Evolutionary conservation across 2,113 vertebrate genomes (phyloP).

Genomic region (Antechinus stuartii): DNA sequence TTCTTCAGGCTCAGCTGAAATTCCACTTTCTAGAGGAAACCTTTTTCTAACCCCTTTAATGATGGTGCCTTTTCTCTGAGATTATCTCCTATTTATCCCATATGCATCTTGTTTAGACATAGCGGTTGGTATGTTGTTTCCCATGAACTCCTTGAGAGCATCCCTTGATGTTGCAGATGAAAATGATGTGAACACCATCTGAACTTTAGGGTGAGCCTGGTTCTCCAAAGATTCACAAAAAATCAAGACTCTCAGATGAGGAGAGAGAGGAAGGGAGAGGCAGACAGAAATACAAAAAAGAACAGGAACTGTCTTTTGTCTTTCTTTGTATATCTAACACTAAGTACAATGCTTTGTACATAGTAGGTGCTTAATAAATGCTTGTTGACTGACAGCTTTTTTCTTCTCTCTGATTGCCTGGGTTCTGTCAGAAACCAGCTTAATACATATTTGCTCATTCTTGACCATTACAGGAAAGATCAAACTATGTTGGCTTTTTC

Average conservation of each 20-base stretch:
- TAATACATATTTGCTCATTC: background rate
- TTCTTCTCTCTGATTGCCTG: background rate
- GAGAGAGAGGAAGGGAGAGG: background rate
- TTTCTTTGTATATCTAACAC: background rate
- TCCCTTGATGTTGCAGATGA: conserved; percentile 91
- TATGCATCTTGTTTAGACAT: background rate
- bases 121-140: background rate
- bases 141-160: conserved; percentile 36
- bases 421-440: background rate
- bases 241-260: conserved; percentile 81
- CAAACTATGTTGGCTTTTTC: conserved; percentile 44
- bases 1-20: background rate
- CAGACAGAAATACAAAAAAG: background rate
- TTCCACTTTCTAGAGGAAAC: background rate
- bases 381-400: background rate
- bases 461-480: conserved; percentile 32
- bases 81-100: background rate
- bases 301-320: background rate
- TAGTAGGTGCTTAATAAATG: background rate
- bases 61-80: background rate
- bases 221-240: conserved; percentile 88
- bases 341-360: background rate
- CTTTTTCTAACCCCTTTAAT: background rate
- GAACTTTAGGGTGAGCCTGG: conserved; percentile 89
- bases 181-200: conserved; percentile 86